Evolutionary conservation across 2,888 invertebrate genomes (phyloP), one percentile per base, ranked within the genome.

Genomic region (Pocota personata): DNA sequence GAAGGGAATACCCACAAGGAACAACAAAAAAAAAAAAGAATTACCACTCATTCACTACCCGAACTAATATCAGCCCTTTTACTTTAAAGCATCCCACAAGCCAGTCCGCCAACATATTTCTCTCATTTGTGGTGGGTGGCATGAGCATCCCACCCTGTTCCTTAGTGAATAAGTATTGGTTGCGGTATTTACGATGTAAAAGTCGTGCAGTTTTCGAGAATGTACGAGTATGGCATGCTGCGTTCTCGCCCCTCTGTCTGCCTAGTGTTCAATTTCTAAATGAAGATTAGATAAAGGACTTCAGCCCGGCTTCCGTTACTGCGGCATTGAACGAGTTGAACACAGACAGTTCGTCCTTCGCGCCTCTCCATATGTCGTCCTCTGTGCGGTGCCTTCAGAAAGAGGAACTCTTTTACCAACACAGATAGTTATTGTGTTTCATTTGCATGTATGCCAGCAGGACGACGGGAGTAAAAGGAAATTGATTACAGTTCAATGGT

Each of bases 401-500:
- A 40, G 50, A 48, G 21, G 64, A 7, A 21, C 19, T 32, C 7
- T 16, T 12, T n/a, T 21, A 35, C 5, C 32, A 69, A 43, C 35
- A 48, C 72, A 60, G 48, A 24, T 48, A 58, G 58, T 58, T 35
- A 35, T 71, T 64, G 71, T 72, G 24, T 64, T 82, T 58, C 72
- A 86, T 86, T 82, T 86, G 76, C 84, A 86, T 84, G 46, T 69
- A 14, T 73, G 58, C 40, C 8, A 55, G 30, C 35, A 60, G 40
- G 32, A 71, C 16, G n/a, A 21, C 58, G 43, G 50, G 50, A 35
- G 48, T 46, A 82, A 62, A 83, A 55, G 79, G 73, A 86, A 87
- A 88, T 88, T 88, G 88, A 88, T 86, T 88, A 87, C 82, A 86
- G 86, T 87, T 88, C 88, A 88, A 80, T 88, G 88, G 78, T 83